These are phyloP conservation scores for Stenoptilia bipunctidactyla DNA, from an alignment of 2,888 invertebrate genomes.

Conservation along the genomic window DNA sequence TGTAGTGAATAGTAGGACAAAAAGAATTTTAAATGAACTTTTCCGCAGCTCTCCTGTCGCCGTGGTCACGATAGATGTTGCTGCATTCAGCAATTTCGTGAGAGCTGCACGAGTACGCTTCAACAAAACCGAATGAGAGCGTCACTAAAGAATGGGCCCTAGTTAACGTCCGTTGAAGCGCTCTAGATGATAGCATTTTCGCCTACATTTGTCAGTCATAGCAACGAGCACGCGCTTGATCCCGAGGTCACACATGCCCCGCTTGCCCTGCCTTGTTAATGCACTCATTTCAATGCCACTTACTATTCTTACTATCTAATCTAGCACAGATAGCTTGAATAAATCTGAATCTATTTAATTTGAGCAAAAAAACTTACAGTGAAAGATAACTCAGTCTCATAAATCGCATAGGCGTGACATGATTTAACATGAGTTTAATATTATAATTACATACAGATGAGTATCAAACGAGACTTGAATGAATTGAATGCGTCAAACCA, in stretches of 20 bases:
- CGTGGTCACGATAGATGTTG: too few relatives aligned
- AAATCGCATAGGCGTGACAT: conserved; percentile 6
- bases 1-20: too few relatives aligned
- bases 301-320: conserved; percentile 8
- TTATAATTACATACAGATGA: neutral
- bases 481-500: conserved; percentile 16
- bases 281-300: conserved; percentile 33
- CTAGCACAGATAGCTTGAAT: neutral
- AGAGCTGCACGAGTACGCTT: too few relatives aligned
- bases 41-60: too few relatives aligned
- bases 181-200: conserved; percentile 19
- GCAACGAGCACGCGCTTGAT: conserved; percentile 37
- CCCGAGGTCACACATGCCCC: conserved; percentile 38
- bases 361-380: neutral
- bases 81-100: too few relatives aligned
- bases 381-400: neutral
- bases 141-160: neutral
- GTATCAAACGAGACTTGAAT: conserved; percentile 5
- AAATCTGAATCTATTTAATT: neutral
- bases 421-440: conserved; percentile 5
- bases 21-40: too few relatives aligned
- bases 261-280: conserved; percentile 41
- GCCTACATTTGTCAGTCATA: conserved; percentile 33
- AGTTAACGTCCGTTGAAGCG: neutral
- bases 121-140: too few relatives aligned